phyloP scores from a whole-genome alignment of 1,140 invertebrate genomes.

The Drosophila nigrodunni region DNA sequence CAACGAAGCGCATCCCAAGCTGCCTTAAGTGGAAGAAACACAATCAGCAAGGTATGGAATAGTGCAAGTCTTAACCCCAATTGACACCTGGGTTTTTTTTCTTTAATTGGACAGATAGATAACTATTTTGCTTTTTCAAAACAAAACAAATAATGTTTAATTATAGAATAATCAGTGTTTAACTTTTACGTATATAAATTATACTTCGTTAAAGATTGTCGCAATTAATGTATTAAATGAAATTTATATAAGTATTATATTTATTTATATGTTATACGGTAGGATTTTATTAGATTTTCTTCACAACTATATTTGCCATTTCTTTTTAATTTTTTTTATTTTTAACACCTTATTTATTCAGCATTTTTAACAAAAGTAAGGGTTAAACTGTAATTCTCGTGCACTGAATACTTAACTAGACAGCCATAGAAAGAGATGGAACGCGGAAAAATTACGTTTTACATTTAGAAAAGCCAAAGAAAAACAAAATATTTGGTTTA shows the following conservation, averaged over 20 bases:
- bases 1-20: constrained; percentile 2
- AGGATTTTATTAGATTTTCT: too few species aligned
- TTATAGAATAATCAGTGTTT: background rate
- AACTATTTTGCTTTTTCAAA: background rate
- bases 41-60: background rate
- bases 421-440: constrained; percentile 3
- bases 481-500: background rate
- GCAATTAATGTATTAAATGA: too few species aligned
- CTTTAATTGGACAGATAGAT: background rate
- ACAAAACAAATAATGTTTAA: background rate
- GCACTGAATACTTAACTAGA: background rate
- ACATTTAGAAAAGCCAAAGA: background rate
- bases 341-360: too few species aligned
- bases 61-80: constrained; percentile 3
- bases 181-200: background rate
- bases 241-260: too few species aligned
- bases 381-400: too few species aligned
- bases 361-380: too few species aligned
- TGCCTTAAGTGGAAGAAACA: constrained; percentile 16
- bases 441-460: constrained; percentile 8
- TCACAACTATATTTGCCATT: too few species aligned
- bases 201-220: too few species aligned
- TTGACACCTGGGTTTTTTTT: background rate
- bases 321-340: too few species aligned
- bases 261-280: too few species aligned